A percentile compares a stretch with the other conserved stretches of the same genome.
Conservation (phyloP, 2,113 vertebrate genomes). For the Podilymbus podiceps region DNA sequence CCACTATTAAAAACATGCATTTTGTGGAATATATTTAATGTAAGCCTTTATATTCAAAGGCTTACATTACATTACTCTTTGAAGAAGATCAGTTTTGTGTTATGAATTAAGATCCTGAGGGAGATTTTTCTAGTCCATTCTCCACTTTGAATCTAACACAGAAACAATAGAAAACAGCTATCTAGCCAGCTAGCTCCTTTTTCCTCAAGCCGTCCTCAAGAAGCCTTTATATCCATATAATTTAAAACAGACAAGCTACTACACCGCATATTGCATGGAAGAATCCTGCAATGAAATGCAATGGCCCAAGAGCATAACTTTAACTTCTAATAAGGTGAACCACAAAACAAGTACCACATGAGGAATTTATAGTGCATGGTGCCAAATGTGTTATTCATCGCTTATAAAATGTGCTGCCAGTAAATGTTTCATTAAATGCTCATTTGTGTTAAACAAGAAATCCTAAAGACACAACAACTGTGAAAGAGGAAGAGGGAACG, state of each 20-base stretch:
- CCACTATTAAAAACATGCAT: not conserved
- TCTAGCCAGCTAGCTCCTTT: not conserved
- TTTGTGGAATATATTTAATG: not conserved
- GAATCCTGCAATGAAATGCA: not conserved
- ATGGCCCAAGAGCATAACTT: not conserved
- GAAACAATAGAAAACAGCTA: not conserved
- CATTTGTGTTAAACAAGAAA: not conserved
- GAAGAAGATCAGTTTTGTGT: not conserved
- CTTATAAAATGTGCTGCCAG: not conserved
- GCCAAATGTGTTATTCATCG: not conserved
- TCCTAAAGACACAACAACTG: not conserved
- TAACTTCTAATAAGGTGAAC: not conserved
- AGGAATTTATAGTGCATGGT: not conserved
- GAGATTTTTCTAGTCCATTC: not conserved
- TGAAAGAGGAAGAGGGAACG: not conserved
- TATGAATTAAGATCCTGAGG: not conserved
- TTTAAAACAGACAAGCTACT: not conserved
- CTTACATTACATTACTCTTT: not conserved
- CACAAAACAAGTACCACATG: not conserved
- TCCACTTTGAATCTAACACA: not conserved
- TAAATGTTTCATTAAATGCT: not conserved
- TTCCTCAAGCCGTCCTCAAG: not conserved
- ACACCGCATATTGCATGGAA: not conserved
- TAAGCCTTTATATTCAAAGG: not conserved
- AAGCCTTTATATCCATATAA: not conserved